Percentiles rank a stretch among this genome's conserved stretches.
These are phyloP conservation scores for Tor tambroides DNA, from an alignment of 2,113 vertebrate species.

Conservation along the genomic window DNA sequence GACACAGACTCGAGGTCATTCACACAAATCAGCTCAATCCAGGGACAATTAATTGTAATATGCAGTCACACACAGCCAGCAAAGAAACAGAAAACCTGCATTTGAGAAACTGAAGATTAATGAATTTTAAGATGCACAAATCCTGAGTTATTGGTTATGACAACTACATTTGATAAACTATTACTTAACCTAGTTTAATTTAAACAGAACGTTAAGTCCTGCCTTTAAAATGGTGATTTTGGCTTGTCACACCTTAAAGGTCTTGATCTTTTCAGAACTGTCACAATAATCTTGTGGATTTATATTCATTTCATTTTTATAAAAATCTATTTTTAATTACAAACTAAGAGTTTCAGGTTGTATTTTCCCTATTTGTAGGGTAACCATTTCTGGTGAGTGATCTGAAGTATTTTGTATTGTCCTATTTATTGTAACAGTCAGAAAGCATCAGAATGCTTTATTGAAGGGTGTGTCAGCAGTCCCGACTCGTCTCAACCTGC, in stretches of 20 bases:
- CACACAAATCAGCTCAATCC: not conserved
- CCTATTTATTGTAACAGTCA: not conserved
- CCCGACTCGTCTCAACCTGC: conserved; percentile 5
- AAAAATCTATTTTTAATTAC: not conserved
- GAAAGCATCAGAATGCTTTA: not conserved
- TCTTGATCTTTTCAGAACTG: not conserved
- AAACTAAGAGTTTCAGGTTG: not conserved
- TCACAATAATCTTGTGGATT: not conserved
- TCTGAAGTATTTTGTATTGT: not conserved
- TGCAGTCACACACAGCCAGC: not conserved
- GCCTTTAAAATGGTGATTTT: not conserved
- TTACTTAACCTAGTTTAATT: not conserved
- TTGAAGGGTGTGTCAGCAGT: not conserved
- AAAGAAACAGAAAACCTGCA: not conserved
- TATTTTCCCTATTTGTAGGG: not conserved
- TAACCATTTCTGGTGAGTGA: not conserved
- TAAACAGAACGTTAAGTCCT: no score
- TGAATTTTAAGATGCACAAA: not conserved
- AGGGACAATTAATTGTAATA: not conserved
- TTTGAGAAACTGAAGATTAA: not conserved
- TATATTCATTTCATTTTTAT: not conserved
- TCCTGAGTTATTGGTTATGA: not conserved
- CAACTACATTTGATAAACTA: not conserved
- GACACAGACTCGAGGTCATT: not conserved
- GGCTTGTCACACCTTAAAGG: not conserved